A percentile compares a stretch with the other conserved stretches of the same genome.
phyloP scores from a whole-genome alignment of 2,888 invertebrate species.

The Amiota minor region DNA sequence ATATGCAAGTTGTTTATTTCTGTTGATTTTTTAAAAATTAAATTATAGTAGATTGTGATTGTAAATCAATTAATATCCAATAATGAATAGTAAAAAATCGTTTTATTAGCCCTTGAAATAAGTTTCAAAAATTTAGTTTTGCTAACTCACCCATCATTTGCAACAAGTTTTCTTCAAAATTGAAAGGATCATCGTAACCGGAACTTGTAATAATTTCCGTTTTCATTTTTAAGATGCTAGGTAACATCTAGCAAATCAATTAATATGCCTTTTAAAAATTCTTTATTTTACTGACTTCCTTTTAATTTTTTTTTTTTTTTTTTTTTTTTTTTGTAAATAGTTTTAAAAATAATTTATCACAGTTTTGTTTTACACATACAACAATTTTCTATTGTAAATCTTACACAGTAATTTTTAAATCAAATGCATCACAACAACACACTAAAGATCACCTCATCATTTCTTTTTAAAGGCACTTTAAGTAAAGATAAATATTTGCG shows the following conservation, averaged over 20 bases:
- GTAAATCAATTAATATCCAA: too few relatives aligned
- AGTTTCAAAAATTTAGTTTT: background rate
- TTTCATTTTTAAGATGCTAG: conserved; percentile 72
- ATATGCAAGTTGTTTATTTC: too few relatives aligned
- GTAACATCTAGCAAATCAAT: conserved; percentile 50
- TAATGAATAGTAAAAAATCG: too few relatives aligned
- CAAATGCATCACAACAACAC: background rate
- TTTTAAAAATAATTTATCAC: background rate
- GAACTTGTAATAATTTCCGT: conserved; percentile 69
- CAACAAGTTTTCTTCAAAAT: conserved; percentile 71
- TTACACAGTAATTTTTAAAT: background rate
- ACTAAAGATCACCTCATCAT: conserved; percentile 22
- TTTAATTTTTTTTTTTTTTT: conserved; percentile 52
- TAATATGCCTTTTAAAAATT: background rate
- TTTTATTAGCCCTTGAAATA: too few relatives aligned
- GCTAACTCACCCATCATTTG: conserved; percentile 70
- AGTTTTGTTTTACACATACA: background rate
- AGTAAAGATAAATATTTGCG: conserved; percentile 64
- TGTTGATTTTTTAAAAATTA: too few relatives aligned
- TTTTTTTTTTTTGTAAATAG: conserved; percentile 3
- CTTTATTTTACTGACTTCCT: conserved; percentile 28
- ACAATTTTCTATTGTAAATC: too few relatives aligned
- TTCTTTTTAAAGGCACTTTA: conserved; percentile 43
- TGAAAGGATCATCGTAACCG: conserved; percentile 69
- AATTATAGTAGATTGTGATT: too few relatives aligned